Base-by-base conservation (phyloP, 2,113 vertebrate species). In the Parus major region DNA sequence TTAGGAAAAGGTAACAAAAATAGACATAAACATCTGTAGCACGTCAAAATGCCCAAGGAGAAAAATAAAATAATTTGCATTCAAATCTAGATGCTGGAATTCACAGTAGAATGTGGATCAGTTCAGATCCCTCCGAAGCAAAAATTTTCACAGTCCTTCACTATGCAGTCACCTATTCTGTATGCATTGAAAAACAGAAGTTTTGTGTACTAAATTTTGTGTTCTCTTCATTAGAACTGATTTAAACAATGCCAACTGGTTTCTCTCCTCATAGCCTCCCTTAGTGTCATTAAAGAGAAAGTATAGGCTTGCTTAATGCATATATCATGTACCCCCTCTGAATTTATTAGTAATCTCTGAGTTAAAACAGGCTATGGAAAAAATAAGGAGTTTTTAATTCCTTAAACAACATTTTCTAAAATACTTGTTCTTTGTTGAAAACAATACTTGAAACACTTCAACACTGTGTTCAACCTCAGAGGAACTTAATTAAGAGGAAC, bases 401-500 rank as follows among this genome's bases (percentile, higher is more conserved):
- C 42, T 53, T 39, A 79, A 79, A 31, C 12, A 6, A 60, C 22
- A 61, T 85, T 88, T 85, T 80, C 55, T 73, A 39, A 86, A 88
- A 69, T 60, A 80, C 8, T 57, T 42, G 9, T 68, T 87, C 46
- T 24, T 61, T 73, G 8, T 46, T 85, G 86, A 86, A 94, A 97
- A 86, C 52, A 92, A 50, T 72, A 77, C 42, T 86, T 82, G 59
- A 90, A 88, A 86, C 66, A 61, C 53, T 72, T 72, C 11, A 46
- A 65, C 41, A 29, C 57, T 46, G 31, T 82, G 36, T 90, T 76
- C 46, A 42, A 73, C 31, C 71, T 92, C 50, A 77, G 23, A 39
- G 35, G 59, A 90, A 82, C 11, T 86, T 92, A 95, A 93, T 96
- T 86, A 88, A 41, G 75, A 11, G 29, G 84, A 82, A 56, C 10